Conservation (phyloP, 37 sponge, comb jelly and placozoan species). For the Oopsacas minuta region DNA sequence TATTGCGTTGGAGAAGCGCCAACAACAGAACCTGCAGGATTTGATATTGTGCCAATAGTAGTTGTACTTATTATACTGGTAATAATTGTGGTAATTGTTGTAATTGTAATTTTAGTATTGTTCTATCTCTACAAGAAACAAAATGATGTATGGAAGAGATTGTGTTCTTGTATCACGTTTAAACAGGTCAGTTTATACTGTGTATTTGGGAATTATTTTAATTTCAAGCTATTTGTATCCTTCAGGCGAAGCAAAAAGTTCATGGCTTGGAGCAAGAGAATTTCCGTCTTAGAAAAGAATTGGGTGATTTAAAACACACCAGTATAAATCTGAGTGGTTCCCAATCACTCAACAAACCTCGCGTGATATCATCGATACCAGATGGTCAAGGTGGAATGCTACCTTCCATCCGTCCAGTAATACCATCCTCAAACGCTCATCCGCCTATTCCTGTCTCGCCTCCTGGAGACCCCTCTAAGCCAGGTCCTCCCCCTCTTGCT, state of each 20-base stretch:
- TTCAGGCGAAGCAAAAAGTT: not conserved
- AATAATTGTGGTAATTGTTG: not conserved
- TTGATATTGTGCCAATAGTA: not conserved
- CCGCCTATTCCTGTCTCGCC: not conserved
- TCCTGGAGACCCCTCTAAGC: not conserved
- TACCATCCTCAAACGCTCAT: not conserved
- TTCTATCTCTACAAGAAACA: constrained; percentile 16
- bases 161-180: not conserved
- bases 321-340: constrained; percentile 6
- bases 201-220: not conserved
- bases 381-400: constrained; percentile 11
- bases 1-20: not conserved
- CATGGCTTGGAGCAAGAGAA: constrained; percentile 8
- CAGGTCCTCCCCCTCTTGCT: constrained; percentile 1
- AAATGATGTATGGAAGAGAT: not conserved
- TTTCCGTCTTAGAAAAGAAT: not conserved
- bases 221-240: not conserved
- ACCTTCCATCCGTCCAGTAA: not conserved
- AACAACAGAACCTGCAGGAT: not conserved
- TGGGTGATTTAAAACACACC: not conserved
- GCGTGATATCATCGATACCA: not conserved
- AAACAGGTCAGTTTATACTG: not conserved
- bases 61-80: not conserved
- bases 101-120: not conserved
- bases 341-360: not conserved